Conservation (phyloP, 2,888 invertebrate species). For the Syrphus vitripennis region DNA sequence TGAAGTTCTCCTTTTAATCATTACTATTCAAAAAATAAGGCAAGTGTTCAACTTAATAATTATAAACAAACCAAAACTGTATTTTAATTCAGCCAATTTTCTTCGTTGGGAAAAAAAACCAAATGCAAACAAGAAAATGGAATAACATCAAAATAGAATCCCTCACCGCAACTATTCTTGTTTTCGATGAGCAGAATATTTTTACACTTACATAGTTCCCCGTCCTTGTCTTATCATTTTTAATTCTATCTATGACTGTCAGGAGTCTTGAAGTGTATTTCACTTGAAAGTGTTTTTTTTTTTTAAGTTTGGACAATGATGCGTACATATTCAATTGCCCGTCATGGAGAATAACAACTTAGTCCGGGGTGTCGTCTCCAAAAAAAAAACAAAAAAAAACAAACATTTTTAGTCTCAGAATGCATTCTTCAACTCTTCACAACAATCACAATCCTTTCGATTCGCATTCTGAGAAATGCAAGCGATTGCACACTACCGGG, state of each 20-base stretch:
- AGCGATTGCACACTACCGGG: slow-evolving; percentile 37
- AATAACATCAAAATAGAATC: not conserved
- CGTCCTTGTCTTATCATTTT: not conserved
- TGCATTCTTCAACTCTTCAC: slow-evolving; percentile 3
- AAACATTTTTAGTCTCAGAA: slow-evolving; percentile 6
- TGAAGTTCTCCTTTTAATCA: too few species aligned
- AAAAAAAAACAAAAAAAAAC: too few species aligned
- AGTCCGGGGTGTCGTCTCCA: slow-evolving; percentile 12
- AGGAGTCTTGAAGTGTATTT: not conserved
- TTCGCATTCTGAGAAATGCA: slow-evolving; percentile 31
- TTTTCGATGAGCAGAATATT: not conserved
- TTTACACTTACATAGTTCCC: not conserved
- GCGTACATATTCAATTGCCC: slow-evolving; percentile 8
- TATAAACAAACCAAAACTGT: too few species aligned
- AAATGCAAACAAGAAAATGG: not conserved
- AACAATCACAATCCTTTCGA: slow-evolving; percentile 25
- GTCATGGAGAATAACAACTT: slow-evolving; percentile 23
- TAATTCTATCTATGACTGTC: slow-evolving; percentile 19
- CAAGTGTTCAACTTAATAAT: too few species aligned
- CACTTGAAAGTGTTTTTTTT: not conserved
- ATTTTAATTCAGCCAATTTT: too few species aligned
- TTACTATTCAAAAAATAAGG: too few species aligned
- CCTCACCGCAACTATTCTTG: not conserved
- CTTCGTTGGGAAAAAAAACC: not conserved
- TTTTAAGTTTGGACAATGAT: not conserved